Evolutionary conservation across 1,140 invertebrate species (phyloP).

Genomic region (Lepidotrigona ventralis): DNA sequence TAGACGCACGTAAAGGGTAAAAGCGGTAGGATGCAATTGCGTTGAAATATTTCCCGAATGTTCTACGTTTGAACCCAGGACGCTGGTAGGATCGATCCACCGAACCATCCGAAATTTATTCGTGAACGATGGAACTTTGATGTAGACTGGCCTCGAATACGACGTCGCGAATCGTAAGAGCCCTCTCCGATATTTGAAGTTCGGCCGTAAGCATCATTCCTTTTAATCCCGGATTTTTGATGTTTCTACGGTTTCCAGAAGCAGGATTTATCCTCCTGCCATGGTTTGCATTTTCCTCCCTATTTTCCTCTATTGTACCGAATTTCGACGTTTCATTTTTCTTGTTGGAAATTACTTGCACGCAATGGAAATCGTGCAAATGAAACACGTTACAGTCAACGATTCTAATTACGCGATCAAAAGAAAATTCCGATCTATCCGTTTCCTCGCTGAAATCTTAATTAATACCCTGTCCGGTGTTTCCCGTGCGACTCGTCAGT

Average conservation of each 20-base stretch:
- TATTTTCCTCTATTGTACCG: neutral
- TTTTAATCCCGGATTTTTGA: conserved; percentile 7
- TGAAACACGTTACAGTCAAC: neutral
- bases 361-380: neutral
- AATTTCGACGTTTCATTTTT: neutral
- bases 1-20: neutral
- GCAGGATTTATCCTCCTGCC: neutral
- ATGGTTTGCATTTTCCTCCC: neutral
- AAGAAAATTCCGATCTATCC: neutral
- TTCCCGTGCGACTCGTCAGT: neutral
- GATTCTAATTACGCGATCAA: neutral
- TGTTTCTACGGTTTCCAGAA: neutral
- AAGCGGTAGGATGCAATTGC: neutral
- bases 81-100: too few relatives aligned
- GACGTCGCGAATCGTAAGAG: neutral
- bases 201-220: neutral
- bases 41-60: neutral
- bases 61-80: neutral
- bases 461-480: neutral
- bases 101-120: neutral
- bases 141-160: neutral
- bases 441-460: neutral
- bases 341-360: neutral
- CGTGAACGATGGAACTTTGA: neutral
- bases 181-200: neutral